Conservation (phyloP, 2,888 invertebrate species). For the Cremastobaeus sp. region DNA sequence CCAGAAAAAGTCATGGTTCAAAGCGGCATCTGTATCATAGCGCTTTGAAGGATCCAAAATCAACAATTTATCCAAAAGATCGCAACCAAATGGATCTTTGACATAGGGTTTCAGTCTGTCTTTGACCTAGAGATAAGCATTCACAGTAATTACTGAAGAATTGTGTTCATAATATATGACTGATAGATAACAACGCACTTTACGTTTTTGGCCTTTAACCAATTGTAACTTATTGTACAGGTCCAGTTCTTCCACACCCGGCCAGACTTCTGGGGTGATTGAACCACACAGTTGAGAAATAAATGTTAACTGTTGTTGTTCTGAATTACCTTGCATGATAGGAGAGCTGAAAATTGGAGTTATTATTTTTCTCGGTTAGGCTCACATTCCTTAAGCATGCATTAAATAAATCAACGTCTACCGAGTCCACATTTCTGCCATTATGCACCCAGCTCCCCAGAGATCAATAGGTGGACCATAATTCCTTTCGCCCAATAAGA, state of each 20-base stretch:
- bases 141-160: too few relatives aligned
- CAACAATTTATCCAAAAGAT: conserved; percentile 93
- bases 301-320: conserved; percentile 95
- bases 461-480: conserved; percentile 98
- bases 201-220: conserved; percentile 91
- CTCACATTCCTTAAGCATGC: too few relatives aligned
- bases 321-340: conserved; percentile 97
- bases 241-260: conserved; percentile 93
- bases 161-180: too few relatives aligned
- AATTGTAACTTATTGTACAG: conserved; percentile 92
- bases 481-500: conserved; percentile 90
- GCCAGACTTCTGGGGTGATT: conserved; percentile 95
- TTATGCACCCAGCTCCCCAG: conserved; percentile 99
- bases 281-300: conserved; percentile 98
- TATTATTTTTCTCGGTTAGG: too few relatives aligned
- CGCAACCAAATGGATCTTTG: conserved; percentile 94
- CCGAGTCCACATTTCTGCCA: conserved; percentile 84
- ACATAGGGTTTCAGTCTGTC: conserved; percentile 93
- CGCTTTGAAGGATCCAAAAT: conserved; percentile 94
- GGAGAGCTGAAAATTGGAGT: conserved; percentile 85
- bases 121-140: conserved; percentile 82
- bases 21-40: conserved; percentile 92
- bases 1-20: conserved; percentile 99
- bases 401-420: too few relatives aligned
- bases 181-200: too few relatives aligned